A percentile compares a stretch with the other conserved stretches of the same genome.
Conservation (phyloP, 2,113 vertebrate species). For the Helogale parvula region DNA sequence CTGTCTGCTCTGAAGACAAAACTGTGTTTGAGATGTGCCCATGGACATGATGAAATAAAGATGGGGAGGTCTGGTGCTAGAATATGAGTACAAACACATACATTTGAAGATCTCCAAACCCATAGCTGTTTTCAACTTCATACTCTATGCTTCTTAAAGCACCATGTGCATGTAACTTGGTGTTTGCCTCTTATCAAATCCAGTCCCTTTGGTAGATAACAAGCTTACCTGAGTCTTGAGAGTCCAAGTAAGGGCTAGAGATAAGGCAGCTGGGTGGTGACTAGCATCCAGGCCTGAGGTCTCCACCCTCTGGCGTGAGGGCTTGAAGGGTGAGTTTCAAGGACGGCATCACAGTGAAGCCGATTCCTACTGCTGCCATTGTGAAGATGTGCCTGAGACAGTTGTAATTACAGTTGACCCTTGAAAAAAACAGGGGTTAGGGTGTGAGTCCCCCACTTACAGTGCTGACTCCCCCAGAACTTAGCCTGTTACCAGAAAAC, state of each 20-base stretch:
- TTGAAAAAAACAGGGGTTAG: background rate
- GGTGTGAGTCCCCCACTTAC: background rate
- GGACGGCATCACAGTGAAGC: background rate
- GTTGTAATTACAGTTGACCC: background rate
- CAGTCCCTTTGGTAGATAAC: constrained; percentile 29
- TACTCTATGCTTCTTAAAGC: background rate
- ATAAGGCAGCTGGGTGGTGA: background rate
- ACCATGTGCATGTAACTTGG: background rate
- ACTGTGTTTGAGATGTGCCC: background rate
- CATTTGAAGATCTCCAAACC: background rate
- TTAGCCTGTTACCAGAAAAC: background rate
- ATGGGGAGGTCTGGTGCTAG: background rate
- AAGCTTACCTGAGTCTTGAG: background rate
- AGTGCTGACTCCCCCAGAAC: background rate
- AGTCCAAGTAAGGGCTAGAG: background rate
- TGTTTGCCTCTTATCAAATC: constrained; percentile 4
- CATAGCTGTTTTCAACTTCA: background rate
- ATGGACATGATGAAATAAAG: background rate
- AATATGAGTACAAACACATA: fast-evolving
- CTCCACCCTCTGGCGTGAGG: background rate
- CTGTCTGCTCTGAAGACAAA: background rate
- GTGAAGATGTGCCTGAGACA: background rate
- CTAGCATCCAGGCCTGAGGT: background rate
- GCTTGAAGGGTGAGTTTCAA: background rate
- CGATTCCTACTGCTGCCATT: no score